These are phyloP conservation scores for Zeus faber DNA, from an alignment of 2,113 vertebrate genomes.

Conservation along the genomic window DNA sequence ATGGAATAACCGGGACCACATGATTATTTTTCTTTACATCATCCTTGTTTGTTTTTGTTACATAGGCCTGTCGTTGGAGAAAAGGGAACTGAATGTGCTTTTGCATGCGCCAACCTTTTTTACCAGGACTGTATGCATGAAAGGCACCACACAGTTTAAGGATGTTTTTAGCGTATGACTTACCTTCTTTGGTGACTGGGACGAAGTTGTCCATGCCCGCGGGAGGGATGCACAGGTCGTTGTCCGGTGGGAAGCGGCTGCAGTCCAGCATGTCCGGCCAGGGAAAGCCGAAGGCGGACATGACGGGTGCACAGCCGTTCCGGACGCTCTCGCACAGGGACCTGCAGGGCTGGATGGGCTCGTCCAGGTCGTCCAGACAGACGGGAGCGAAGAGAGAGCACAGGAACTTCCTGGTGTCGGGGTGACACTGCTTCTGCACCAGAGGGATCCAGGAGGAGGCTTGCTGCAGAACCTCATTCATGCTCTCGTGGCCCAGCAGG, in stretches of 20 bases:
- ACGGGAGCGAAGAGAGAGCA: conserved; percentile 97
- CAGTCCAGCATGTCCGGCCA: conserved; percentile 98
- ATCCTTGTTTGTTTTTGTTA: too few relatives aligned
- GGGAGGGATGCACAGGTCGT: conserved; percentile 95
- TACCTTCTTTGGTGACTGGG: conserved; percentile 86
- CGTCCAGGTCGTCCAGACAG: conserved; percentile 91
- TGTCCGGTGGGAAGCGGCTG: conserved; percentile 88
- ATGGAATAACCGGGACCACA: too few relatives aligned
- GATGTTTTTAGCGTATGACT: conserved; percentile 14
- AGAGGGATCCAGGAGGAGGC: conserved; percentile 96
- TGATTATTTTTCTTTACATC: too few relatives aligned
- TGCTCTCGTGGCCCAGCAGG: conserved; percentile 94
- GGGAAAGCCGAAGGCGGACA: conserved; percentile 95
- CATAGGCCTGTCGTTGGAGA: too few relatives aligned
- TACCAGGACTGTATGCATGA: neutral
- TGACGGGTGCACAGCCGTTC: conserved; percentile 90
- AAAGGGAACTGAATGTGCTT: neutral
- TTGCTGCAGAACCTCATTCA: conserved; percentile 95
- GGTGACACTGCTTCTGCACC: conserved; percentile 94
- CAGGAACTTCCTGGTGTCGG: conserved; percentile 96
- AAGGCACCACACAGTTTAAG: neutral
- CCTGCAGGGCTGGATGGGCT: conserved; percentile 93
- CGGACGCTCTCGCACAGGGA: conserved; percentile 92
- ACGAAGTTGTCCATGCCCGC: conserved; percentile 79
- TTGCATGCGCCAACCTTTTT: neutral